Base-by-base conservation (phyloP, 2,113 vertebrate genomes). In the Setophaga coronata region DNA sequence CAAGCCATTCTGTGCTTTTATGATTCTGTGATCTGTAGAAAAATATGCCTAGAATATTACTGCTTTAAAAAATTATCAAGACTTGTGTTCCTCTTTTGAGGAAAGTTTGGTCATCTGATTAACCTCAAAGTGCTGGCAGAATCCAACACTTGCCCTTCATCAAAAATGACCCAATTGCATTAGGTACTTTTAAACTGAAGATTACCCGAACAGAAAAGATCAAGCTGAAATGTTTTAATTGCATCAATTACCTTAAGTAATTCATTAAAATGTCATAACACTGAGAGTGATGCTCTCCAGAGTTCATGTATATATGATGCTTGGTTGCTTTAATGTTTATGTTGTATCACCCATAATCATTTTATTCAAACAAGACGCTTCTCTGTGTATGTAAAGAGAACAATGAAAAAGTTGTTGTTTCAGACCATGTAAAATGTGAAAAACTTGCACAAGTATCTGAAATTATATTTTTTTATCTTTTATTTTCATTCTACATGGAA, bases 161-260 rank as follows among this genome's bases (percentile, higher is more conserved):
- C 31, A 73, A 81, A 85, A 87, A 64, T 79, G 65, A 74, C 38
- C 56, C 54, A 84, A 66, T 84, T 94, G 53, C 47, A 64, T 58
- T 24, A 76, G n/a, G 24, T 93, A 83, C 82, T 92, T 94, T 96
- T 74, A 72, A 92, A 66, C 4, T 71, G 31, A 83, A 81, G 23
- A 83, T 84, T 74, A 83, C 31, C 25, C 3, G 15, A 53, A 73
- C 43, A 65, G 45, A 94, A 88, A 71, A 93, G 48, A 88, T 76
- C 66, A 81, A n/a, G 14, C 24, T 69, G 42, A 77, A 91, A 82
- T 69, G 24, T 90, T 95, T 93, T 96, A 94, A 93, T 81, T 93
- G 87, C 51, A 85, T 86, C 53, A 71, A 69, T 72, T 93, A 79
- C 42, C 64, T 73, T 40, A 82, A 96, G 34, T 81, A 89, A 95